Base-by-base conservation (phyloP, 2,113 vertebrate species). In the Hiodon tergisus region DNA sequence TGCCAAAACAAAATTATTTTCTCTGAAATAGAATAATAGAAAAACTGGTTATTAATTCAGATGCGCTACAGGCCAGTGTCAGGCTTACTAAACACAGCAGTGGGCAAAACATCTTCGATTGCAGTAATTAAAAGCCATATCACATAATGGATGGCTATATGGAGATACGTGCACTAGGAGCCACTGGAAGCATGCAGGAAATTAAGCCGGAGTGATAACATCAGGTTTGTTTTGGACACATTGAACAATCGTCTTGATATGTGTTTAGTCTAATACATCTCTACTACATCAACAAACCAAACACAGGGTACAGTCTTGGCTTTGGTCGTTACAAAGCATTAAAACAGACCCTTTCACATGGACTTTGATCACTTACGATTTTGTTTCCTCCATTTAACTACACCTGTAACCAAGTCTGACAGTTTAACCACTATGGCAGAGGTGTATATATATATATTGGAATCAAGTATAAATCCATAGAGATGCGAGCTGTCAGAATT, bases 11-110 rank as follows among this genome's bases (percentile, higher is more conserved):
- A 11, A 46, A 66, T 66, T 73, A 48, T 73, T 73, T 6, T 50
- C 46, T 51, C 9, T 53, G 63, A 6, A 52, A 50, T 17, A 50
- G 7, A 46, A 73, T 54, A 74, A 74, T 51, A n/a, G 51, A 66
- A 66, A 48, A 52, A 74, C 72, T 74, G 51, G 61, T 55, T 51
- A 74, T 74, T 74, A 74, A 74, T 74, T 74, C 72, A 54, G 52
- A 74, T 52, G 13, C 48, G 52, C 73, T 67, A 54, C 62, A 11
- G 63, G 53, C 54, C 5, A 17, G 14, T 48, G 50, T 74, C 73
- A 48, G 63, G 46, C 31, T 67, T 58, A 16, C 62, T 52, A 3
- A 52, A 47, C 31, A 48, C 0, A 46, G 6, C 14, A 4, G 31
- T 58, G 53, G 46, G 16, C 7, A 13, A n/a, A 46, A 13, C 17